Base-by-base conservation (phyloP, 2,888 invertebrate species). In the Dicyrtoma fusca region DNA sequence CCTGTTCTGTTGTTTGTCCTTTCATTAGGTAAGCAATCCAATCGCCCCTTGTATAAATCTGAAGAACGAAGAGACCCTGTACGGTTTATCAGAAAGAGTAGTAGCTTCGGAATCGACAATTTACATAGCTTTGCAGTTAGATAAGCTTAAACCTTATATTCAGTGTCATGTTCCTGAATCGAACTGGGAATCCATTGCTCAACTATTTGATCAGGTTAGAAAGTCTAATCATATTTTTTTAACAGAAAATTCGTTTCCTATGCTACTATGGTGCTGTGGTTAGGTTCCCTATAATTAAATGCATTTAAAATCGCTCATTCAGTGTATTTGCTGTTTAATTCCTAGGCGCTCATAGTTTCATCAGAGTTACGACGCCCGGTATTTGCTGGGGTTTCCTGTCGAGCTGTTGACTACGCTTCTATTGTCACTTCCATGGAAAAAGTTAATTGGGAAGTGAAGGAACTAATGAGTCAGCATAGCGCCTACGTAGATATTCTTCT, bases 391-490 rank as follows among this genome's bases (percentile, higher is more conserved):
- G 93, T 95, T 0, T 90, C 92, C 0, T 90, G 91, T 0, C 90
- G 89, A 81, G 88, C 91, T 0, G 89, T 97, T 8, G 92, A 95
- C 82, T 88, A 91, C 6, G 87, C 91, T 49, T 87, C 89, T 17
- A 88, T 93, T 42, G 84, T 97, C 10, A 86, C 88, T 74, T 88
- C 91, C n/a, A 97, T 99, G 91, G 80, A 82, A 4, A 91, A 91
- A 84, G 95, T 97, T 0, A 92, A 92, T 83, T 99, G 97, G 97
- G 89, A 95, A 84, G 89, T 98, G 73, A 84, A 83, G 75, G 95
- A 94, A 81, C 94, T 99, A 0, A 94, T 94, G 85, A 94, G 93
- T 0, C 93, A 97, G 81, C 97, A 99, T 83, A 97, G 94, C 82
- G 85, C 88, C 1, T 99, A 99, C 83, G 90, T 94, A 13, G 92